These are phyloP conservation scores for Pyralis farinalis DNA, from an alignment of 2,888 invertebrate species.

Conservation along the genomic window DNA sequence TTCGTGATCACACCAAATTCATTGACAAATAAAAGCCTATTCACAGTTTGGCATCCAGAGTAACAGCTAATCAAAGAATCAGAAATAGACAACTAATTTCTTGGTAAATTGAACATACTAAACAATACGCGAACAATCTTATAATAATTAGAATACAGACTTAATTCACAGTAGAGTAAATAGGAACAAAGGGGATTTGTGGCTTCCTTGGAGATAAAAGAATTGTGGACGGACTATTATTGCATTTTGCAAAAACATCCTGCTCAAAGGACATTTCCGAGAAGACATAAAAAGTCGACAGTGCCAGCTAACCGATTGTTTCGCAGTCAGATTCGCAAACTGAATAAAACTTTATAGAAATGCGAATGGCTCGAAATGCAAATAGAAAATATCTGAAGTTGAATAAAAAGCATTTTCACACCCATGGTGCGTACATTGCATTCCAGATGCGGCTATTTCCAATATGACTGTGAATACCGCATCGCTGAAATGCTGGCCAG, in stretches of 20 bases:
- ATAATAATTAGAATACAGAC: no score
- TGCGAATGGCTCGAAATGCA: background rate
- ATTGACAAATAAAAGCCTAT: no score
- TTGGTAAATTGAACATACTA: no score
- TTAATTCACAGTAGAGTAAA: constrained; percentile 23
- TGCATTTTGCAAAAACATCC: constrained; percentile 41
- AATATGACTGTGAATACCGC: background rate
- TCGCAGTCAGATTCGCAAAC: background rate
- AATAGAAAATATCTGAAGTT: background rate
- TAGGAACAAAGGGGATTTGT: constrained; percentile 22
- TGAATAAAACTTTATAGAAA: constrained; percentile 3
- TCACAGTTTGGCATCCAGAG: no score
- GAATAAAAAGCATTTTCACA: background rate
- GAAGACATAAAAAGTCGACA: constrained; percentile 22
- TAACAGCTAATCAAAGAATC: no score
- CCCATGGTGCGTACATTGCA: background rate
- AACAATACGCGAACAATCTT: no score
- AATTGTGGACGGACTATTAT: constrained; percentile 31
- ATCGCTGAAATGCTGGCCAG: no score
- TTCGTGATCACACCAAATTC: no score
- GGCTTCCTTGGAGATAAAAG: constrained; percentile 27
- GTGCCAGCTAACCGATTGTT: background rate
- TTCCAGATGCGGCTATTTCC: background rate
- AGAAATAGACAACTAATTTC: no score
- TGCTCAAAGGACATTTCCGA: constrained; percentile 25